Evolutionary conservation across 92 coral and sea anemone species (phyloP), one percentile per base, ranked within the genome.

Genomic region (Porites cylindrica): DNA sequence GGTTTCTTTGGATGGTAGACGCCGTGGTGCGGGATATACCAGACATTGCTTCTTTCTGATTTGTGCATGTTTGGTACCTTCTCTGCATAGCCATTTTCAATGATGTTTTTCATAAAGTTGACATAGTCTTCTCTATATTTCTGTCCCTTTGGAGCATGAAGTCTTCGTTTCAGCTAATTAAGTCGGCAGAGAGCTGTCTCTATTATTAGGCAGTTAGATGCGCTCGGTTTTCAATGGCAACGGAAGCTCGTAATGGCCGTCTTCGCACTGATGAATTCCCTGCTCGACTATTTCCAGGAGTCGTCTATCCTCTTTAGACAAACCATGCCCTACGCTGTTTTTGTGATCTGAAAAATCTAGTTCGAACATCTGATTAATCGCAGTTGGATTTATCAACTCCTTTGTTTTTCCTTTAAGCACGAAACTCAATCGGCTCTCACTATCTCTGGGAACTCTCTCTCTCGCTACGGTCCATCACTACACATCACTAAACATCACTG

Each of bases 11-110:
- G 94, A 64, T 82, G 89, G 51, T 85, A 82, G 6, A 85, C 85
- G 9, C 92, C 90, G 66, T 91, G 94, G 80, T 91, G 94, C 2
- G 81, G 84, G 9, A 88, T 90, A 52, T 87, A 91, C 91, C 88
- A 91, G 10, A 89, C 85, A 11, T 50, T 69, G 11, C 62, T 67
- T 52, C 20, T 64, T 50, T 8, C 51, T 1, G n/a, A 1, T 51
- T 74, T 38, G 19, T 16, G 61, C 19, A 19, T 12, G 11, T 64
- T 21, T 66, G 63, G 72, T 7, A 72, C 78, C 72, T 51, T 72
- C 68, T 84, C 92, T 0, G 91, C 88, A 73, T 67, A 82, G 12
- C 95, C 90, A 17, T 63, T 85, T 1, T 86, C 78, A 4, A 90
- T 78, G 23, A 93, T 70, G 29, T 90, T 86, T 20, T 78, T 64